phyloP scores from a whole-genome alignment of 1,140 invertebrate genomes.

The Ooceraea biroi region DNA sequence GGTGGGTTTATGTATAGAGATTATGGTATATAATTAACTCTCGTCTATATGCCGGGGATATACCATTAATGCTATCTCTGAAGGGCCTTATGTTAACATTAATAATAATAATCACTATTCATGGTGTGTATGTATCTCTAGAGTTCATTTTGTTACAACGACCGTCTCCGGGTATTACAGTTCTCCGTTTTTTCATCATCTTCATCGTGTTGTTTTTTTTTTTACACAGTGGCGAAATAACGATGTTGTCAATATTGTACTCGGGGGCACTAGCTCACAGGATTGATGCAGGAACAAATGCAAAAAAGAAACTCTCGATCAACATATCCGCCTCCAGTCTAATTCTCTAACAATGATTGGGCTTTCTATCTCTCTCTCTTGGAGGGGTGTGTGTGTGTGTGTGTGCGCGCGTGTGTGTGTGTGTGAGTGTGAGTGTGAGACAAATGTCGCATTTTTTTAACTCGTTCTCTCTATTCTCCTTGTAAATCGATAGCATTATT shows the following conservation, averaged over 20 bases:
- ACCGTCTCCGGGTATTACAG: conserved; percentile 52
- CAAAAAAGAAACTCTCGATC: conserved; percentile 53
- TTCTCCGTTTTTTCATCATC: neutral
- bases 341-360: conserved; percentile 61
- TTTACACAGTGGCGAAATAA: conserved; percentile 36
- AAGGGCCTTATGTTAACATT: conserved; percentile 81
- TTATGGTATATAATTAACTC: conserved; percentile 80
- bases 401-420: too few relatives aligned
- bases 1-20: conserved; percentile 81
- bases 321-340: conserved; percentile 35
- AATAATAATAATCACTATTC: conserved; percentile 74
- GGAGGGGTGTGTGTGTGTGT: conserved; percentile 29
- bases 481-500: conserved; percentile 70
- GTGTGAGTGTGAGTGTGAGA: conserved; percentile 50
- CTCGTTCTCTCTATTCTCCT: conserved; percentile 55
- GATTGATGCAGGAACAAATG: conserved; percentile 59
- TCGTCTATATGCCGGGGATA: conserved; percentile 78
- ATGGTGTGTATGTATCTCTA: conserved; percentile 70
- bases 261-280: conserved; percentile 39
- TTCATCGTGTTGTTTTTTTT: conserved; percentile 25
- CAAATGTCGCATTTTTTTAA: conserved; percentile 66
- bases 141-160: conserved; percentile 58
- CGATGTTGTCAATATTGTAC: conserved; percentile 60
- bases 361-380: conserved; percentile 19
- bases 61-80: conserved; percentile 80